These are phyloP conservation scores for Ciconia stormi DNA, from an alignment of 2,113 vertebrate genomes.

Conservation along the genomic window DNA sequence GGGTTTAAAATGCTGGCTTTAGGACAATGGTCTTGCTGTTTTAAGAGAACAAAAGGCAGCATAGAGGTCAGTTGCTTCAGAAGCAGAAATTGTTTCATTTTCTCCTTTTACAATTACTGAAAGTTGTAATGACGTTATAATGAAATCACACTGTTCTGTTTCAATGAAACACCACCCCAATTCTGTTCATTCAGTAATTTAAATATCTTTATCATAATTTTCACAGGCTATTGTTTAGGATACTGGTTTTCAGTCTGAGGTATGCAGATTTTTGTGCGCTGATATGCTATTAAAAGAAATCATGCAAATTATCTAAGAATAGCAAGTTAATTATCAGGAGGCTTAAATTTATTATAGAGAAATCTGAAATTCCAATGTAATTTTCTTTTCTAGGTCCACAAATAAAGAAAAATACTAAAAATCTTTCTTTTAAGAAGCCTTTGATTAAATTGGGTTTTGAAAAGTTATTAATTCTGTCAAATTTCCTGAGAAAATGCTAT, in stretches of 20 bases:
- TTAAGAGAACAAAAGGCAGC: not conserved
- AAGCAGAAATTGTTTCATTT: not conserved
- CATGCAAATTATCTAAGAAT: not conserved
- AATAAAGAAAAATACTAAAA: not conserved
- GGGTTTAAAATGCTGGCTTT: not conserved
- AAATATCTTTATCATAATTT: not conserved
- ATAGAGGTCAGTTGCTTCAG: not conserved
- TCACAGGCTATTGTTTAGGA: not conserved
- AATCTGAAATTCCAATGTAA: not conserved
- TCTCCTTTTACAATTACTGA: not conserved
- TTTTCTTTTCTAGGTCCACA: not conserved
- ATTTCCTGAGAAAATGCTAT: not conserved
- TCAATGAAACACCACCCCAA: not conserved
- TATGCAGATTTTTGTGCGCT: not conserved
- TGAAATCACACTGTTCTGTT: not conserved
- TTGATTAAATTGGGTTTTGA: not conserved
- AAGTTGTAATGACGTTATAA: not conserved
- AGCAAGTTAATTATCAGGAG: not conserved
- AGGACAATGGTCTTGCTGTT: not conserved
- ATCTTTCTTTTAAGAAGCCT: not conserved
- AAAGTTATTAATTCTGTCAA: not conserved
- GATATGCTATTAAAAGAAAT: not conserved
- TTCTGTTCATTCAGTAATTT: not conserved
- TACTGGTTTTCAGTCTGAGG: not conserved
- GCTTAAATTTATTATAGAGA: not conserved